Percentiles rank a stretch among this genome's conserved stretches.
Conservation (phyloP, 2,888 invertebrate genomes). For the Mycogona germanica region DNA sequence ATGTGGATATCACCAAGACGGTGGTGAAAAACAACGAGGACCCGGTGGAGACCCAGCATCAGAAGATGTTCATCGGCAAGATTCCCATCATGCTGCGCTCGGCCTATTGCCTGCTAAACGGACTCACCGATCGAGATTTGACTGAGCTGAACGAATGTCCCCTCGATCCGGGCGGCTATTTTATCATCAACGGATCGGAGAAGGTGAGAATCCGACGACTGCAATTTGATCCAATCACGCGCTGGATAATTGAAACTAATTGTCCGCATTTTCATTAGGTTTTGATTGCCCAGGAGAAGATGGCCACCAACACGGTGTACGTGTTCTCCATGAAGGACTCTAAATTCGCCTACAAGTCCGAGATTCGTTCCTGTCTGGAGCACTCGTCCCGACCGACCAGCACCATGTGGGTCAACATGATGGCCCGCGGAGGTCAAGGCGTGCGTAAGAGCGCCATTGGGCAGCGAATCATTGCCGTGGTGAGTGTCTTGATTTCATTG, state of each 20-base stretch:
- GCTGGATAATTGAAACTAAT: background rate
- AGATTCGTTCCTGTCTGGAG: constrained; percentile 89
- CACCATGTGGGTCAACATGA: constrained; percentile 98
- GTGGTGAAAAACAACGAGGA: constrained; percentile 83
- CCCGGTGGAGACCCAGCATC: constrained; percentile 59
- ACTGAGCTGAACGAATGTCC: constrained; percentile 99
- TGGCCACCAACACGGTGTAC: constrained; percentile 99
- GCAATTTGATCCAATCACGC: background rate
- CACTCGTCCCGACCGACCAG: constrained; percentile 89
- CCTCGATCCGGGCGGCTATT: constrained; percentile 97
- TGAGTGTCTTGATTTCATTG: no score
- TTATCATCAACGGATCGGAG: constrained; percentile 99
- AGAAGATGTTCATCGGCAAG: constrained; percentile 65
- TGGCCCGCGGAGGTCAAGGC: constrained; percentile 93
- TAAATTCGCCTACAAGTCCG: constrained; percentile 97
- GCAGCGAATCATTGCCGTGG: constrained; percentile 91
- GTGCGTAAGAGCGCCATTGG: constrained; percentile 99
- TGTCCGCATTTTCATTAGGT: constrained; percentile 39
- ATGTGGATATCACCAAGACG: constrained; percentile 97
- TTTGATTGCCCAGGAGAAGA: constrained; percentile 98
- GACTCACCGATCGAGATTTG: constrained; percentile 95
- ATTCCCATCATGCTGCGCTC: constrained; percentile 99
- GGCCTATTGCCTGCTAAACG: constrained; percentile 88
- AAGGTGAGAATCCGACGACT: constrained; percentile 45
- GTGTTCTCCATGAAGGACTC: constrained; percentile 99